Conservation (phyloP, 2,113 vertebrate genomes). For the Cinclus mexicanus region DNA sequence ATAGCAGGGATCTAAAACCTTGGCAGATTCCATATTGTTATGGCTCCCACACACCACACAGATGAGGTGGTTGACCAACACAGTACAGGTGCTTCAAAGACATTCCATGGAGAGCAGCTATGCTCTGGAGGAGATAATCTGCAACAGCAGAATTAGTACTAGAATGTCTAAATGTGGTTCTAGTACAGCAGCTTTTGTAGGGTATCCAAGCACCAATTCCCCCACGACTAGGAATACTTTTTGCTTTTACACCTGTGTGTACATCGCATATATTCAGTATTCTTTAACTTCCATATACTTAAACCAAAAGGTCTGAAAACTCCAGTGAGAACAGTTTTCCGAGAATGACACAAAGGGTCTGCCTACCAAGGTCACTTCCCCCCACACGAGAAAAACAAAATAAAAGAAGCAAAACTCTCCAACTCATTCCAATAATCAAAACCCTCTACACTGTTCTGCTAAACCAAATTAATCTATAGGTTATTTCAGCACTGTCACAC, state of each 20-base stretch:
- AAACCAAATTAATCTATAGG: constrained; percentile 37
- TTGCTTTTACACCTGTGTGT: background rate
- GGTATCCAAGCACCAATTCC: background rate
- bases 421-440: constrained; percentile 48
- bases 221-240: background rate
- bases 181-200: background rate
- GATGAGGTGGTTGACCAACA: background rate
- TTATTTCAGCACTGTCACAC: constrained; percentile 17
- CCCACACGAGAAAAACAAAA: background rate
- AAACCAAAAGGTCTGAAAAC: constrained; percentile 23
- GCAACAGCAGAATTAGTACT: background rate
- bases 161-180: background rate
- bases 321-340: background rate
- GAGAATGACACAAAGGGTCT: constrained; percentile 28
- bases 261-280: background rate
- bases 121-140: background rate
- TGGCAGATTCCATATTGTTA: background rate
- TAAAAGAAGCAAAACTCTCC: background rate
- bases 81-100: background rate
- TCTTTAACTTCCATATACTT: constrained; percentile 20
- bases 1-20: background rate
- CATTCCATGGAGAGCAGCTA: background rate
- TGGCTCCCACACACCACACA: background rate
- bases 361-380: constrained; percentile 15
- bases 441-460: constrained; percentile 31